Evolutionary conservation across 2,888 invertebrate genomes (phyloP), one percentile per base, ranked within the genome.

Genomic region (Argyresthia goedartella): DNA sequence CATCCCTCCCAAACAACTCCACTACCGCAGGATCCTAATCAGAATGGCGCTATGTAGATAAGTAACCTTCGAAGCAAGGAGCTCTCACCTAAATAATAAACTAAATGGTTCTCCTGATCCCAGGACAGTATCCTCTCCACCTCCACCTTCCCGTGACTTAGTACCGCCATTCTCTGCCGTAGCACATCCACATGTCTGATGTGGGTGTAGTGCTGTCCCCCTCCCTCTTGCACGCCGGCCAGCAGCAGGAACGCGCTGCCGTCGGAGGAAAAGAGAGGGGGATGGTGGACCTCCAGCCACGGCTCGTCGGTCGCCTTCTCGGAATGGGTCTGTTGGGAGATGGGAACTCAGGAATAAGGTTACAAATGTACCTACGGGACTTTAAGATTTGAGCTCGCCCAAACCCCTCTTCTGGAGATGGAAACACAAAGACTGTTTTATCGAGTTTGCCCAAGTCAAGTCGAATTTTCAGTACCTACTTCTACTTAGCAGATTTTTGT

Each of bases 61-160:
- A 39, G 39, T 39, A 3, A 39, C n/a, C n/a, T n/a, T n/a, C n/a
- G n/a, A n/a, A n/a, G n/a, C 2, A 25, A 42, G 14, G 42, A 42
- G n/a, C 14, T 9, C 58, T 69, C 66, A 87, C 87, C 90, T 75
- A 90, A 85, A 77, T 90, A 90, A 78, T 91, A 95, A 79, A 95
- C 94, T 67, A 93, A 88, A 80, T 95, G 93, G 72, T 93, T 93
- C 59, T 88, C 88, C 63, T 93, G 92, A 84, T 95, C 95, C 95
- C 95, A 95, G 46, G 93, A 92, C 58, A 95, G 87, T 67, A 96
- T 95, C 71, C 91, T 89, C 58, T 90, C 87, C 62, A 95, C 95
- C 86, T 95, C 95, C 73, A 95, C 94, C 64, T 91, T 90, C 36
- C 95, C 95, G 67, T 95, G 95, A 51, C 95, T 95, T 59, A 95